phyloP scores from a whole-genome alignment of 2,888 invertebrate genomes.

The Cynaeus angustus region DNA sequence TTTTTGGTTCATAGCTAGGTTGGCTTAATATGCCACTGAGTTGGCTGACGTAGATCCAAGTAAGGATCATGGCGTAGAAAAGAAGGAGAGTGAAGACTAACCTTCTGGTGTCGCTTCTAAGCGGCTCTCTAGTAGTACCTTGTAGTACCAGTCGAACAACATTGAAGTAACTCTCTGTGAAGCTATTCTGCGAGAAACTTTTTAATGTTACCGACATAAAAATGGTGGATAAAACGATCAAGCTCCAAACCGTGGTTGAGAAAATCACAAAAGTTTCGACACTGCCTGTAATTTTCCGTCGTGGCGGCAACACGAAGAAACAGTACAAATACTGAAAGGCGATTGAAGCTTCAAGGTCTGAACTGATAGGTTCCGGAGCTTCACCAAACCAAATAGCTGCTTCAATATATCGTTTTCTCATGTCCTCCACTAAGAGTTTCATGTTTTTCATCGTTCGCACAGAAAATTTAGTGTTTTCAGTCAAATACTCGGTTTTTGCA shows the following conservation, averaged over 20 bases:
- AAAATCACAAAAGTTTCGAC: slow-evolving; percentile 15
- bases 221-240: neutral
- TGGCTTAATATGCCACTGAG: slow-evolving; percentile 16
- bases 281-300: slow-evolving; percentile 20
- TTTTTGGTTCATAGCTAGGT: slow-evolving; percentile 25
- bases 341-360: too few relatives aligned
- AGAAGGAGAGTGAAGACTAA: neutral
- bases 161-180: slow-evolving; percentile 3
- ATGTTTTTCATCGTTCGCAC: neutral
- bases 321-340: neutral
- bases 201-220: slow-evolving; percentile 6
- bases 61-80: slow-evolving; percentile 6
- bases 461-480: neutral
- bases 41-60: slow-evolving; percentile 23
- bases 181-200: too few relatives aligned
- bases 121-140: neutral
- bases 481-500: neutral
- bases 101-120: neutral
- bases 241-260: slow-evolving; percentile 2
- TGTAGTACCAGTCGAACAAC: slow-evolving; percentile 1
- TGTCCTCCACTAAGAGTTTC: neutral
- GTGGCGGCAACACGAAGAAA: slow-evolving; percentile 16
- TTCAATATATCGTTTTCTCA: neutral
- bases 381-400: too few relatives aligned
- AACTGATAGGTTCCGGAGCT: too few relatives aligned